Percentiles rank a stretch among this genome's conserved stretches.
Conservation (phyloP, 2,888 invertebrate genomes). For the Rotaria macrura region DNA sequence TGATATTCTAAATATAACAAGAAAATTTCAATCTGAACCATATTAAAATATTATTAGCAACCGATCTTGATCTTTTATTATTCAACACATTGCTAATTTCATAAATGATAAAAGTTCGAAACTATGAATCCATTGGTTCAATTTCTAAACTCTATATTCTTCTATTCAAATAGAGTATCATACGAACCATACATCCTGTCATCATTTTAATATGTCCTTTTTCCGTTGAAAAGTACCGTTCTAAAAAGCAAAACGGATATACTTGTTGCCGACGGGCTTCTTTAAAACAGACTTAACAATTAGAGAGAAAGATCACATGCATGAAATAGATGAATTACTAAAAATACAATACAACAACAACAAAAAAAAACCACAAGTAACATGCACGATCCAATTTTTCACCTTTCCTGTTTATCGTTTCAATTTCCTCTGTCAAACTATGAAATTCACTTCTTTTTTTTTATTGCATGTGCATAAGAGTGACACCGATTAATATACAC, state of each 20-base stretch:
- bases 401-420: not conserved
- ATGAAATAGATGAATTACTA: not conserved
- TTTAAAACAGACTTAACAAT: not conserved
- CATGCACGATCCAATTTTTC: too few relatives aligned
- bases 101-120: too few relatives aligned
- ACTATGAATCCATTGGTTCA: too few relatives aligned
- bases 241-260: not conserved
- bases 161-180: not conserved
- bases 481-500: not conserved
- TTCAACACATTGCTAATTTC: too few relatives aligned
- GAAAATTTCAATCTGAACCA: too few relatives aligned
- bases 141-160: too few relatives aligned
- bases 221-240: not conserved
- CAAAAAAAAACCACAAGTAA: too few relatives aligned
- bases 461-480: not conserved
- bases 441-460: not conserved
- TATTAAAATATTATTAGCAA: too few relatives aligned
- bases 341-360: too few relatives aligned
- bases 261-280: not conserved
- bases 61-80: too few relatives aligned
- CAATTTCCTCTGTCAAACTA: not conserved
- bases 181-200: not conserved
- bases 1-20: too few relatives aligned
- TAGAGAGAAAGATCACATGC: not conserved
- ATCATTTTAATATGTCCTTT: not conserved